Base-by-base conservation (phyloP, 2,113 vertebrate species). In the Grammomys surdaster region DNA sequence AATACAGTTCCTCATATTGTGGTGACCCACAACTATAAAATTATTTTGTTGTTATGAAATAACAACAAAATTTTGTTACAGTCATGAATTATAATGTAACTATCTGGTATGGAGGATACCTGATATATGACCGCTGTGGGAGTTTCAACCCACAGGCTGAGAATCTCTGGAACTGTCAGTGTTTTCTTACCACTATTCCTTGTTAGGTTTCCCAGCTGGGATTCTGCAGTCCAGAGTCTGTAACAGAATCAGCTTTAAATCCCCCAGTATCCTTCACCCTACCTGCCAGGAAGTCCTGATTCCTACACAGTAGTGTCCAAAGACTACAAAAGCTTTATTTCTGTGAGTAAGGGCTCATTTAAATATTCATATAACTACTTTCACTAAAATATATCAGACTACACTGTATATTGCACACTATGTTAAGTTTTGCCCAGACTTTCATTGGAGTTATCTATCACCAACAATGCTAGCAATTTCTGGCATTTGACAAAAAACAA, bases 271-370 rank as follows among this genome's bases (percentile, higher is more conserved):
- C 11, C 40, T 20, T 26, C 56, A 26, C 17, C 4, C 12, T 5
- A 11, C 10, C 54, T 54, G 40, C 88, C 46, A 4, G 24, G 56
- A 65, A 60, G 54, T 13, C 3, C 12, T 46, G 4, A 10, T 26
- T n/a, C n/a, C 19, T 51, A 24, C 4, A 0, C 4, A 2, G 28
- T 46, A 24, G 20, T 24, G 24, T 36, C 17, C 24, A 9, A 7
- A 14, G 77, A 20, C 77, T 5, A 3, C 0, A 3, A 12, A 12
- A 40, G 3, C 13, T 48, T 24, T 4, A 10, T 91, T 84, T 69
- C 7, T 91, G 31, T 72, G 58, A 48, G 5, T 26, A 26, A 76
- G 56, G n/a, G 26, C 56, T 5, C 69, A 19, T n/a, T 51, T 60
- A 24, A 33, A 48, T 51, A 69, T 56, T 9, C 43, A 20, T 60